Evolutionary conservation across 2,888 invertebrate genomes (phyloP), one percentile per base, ranked within the genome.

Genomic region (Didymodactylos carnosus): DNA sequence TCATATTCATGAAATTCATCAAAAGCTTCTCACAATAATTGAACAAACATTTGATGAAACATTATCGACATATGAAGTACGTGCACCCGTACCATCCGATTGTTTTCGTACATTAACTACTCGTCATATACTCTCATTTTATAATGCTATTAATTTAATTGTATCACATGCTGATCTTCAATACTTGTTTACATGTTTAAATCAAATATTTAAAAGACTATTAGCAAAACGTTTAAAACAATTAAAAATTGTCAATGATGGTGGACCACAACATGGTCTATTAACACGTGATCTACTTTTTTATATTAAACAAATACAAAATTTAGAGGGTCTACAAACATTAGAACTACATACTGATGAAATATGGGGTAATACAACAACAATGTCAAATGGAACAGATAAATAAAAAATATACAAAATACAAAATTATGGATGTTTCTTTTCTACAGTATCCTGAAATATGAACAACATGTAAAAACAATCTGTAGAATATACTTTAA

Each of bases 251-350:
- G 88, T 89, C 75, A 94, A 92, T 78, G 92, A 94, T 85, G 94
- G 94, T n/a, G 93, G 94, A 70, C 94, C 94, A 3, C 92, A 94
- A 81, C 94, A 94, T 82, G 94, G 93, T 35, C 62, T 62, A n/a
- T 35, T 62, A 62, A 62, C 62, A 62, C 29, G 62, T 62, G 70
- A 70, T 46, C 41, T 70, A 19, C 19, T 46, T 27, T 70, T 35
- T 46, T 70, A 70, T 46, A 70, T 70, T 27, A 70, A 70, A 23
- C 70, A 70, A 19, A 27, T 70, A 19, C 41, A 70, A 40, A 70
- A 16, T 70, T 70, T 70, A 29, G 10, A 39, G 16, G 70, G 70
- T 10, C 70, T 70, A 23, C 29, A 70, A 43, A 41, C 40, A 40
- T 43, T 70, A 23, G 41, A 41, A 29, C 40, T 70, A 4, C 41